Base-by-base conservation (phyloP, 2,888 invertebrate genomes). In the Acrocyrtus sp. region DNA sequence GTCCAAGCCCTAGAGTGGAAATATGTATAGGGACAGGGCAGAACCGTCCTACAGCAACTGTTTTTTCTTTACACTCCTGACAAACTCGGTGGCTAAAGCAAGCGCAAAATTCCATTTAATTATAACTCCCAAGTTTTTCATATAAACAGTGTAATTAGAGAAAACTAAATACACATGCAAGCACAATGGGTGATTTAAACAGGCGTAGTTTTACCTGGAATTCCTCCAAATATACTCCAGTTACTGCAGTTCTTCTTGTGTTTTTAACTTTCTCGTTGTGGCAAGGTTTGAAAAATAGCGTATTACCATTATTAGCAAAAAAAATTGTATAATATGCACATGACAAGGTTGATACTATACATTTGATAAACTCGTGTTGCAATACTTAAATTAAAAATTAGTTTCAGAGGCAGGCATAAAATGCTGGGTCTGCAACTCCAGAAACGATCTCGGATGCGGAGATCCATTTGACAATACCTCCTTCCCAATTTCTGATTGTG, bases 391-490 rank as follows among this genome's bases (percentile, higher is more conserved):
- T 48, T 12, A 24, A 27, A 34, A 51, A 68, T 12, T 60, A 77
- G 69, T 82, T 81, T 48, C 78, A 86, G 87, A 85, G 76, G 82
- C 81, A 45, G 84, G 85, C 66, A 86, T 88, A 60, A 95, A 95
- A 86, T 96, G 96, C 83, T 96, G 95, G 95, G 92, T 91, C 61
- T 96, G 96, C 82, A 90, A 94, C 77, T 95, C 95, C 0, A 93
- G 92, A 82, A 90, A 89, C 66, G 95, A 96, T 85, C 93, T 94
- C 0, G 93, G 94, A 86, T 96, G 96, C 83, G 90, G 91, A 0
- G 95, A 96, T 86, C 95, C 95, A 0, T 96, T 96, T 82, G 95
- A 96, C 84, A 96, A 96, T 83, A 89, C 89, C 29, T 92, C 95
- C 0, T 89, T 94, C 70, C 93, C 94, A 0, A 94, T 95, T 57